A percentile compares a stretch with the other conserved stretches of the same genome.
Evolutionary conservation across 2,113 vertebrate genomes (phyloP).

Genomic region (Brachyistius frenatus): DNA sequence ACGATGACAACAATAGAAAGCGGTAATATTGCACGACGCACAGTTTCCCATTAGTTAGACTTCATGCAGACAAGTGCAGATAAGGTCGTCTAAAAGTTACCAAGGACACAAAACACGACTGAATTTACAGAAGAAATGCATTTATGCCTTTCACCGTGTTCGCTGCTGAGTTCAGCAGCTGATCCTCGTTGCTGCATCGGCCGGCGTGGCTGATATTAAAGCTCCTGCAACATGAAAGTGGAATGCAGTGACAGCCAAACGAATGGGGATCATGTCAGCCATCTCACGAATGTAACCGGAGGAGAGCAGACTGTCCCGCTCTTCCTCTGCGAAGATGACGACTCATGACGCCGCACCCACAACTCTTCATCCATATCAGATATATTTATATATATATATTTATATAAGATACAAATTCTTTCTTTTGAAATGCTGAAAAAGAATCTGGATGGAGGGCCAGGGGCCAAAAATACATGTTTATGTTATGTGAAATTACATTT

Average conservation of each 20-base stretch:
- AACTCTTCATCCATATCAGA: background rate
- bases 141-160: background rate
- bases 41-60: too few relatives aligned
- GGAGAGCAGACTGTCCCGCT: constrained; percentile 18
- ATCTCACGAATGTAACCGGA: constrained; percentile 65
- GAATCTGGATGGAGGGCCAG: too few relatives aligned
- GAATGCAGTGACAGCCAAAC: constrained; percentile 61
- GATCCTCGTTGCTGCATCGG: background rate
- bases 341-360: background rate
- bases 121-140: background rate
- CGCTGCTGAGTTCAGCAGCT: background rate
- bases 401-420: too few relatives aligned
- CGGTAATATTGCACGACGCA: too few relatives aligned
- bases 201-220: constrained; percentile 44
- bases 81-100: background rate
- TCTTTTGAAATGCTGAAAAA: too few relatives aligned
- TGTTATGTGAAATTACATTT: too few relatives aligned
- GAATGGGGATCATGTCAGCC: constrained; percentile 53
- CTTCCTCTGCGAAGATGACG: constrained; percentile 7
- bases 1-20: too few relatives aligned
- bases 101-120: background rate
- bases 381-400: too few relatives aligned
- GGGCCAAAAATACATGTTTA: too few relatives aligned
- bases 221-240: constrained; percentile 57
- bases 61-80: background rate